Evolutionary conservation across 2,888 invertebrate genomes (phyloP).

Genomic region (Ectemnius lituratus): DNA sequence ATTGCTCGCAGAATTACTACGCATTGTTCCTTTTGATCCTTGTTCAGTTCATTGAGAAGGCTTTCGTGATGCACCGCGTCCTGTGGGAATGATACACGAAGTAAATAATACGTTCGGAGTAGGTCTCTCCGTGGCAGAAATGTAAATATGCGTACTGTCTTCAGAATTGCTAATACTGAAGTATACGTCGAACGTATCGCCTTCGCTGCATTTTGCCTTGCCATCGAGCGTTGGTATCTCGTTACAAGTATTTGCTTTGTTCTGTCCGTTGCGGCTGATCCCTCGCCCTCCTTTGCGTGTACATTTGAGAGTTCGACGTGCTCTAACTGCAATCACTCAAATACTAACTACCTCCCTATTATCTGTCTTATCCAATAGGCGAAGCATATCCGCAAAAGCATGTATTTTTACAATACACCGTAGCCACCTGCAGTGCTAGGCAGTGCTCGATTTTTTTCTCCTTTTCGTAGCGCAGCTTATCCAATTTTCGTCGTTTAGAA

Average conservation of each 20-base stretch:
- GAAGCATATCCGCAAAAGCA: too few species aligned
- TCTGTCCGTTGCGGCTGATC: constrained; percentile 12
- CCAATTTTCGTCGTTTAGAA: constrained; percentile 82
- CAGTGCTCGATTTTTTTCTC: constrained; percentile 81
- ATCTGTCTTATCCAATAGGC: too few species aligned
- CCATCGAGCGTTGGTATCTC: constrained; percentile 81
- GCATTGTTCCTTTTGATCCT: constrained; percentile 82
- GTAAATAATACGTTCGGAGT: too few species aligned
- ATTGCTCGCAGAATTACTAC: constrained; percentile 83
- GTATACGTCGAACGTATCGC: constrained; percentile 83
- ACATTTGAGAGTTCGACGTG: constrained; percentile 43
- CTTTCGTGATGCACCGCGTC: constrained; percentile 84
- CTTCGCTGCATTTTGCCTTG: constrained; percentile 83
- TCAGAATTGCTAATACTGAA: constrained; percentile 81
- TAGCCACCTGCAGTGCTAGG: constrained; percentile 80
- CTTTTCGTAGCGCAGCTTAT: constrained; percentile 81
- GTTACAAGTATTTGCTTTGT: constrained; percentile 62
- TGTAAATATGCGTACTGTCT: constrained; percentile 32
- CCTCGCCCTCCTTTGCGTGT: constrained; percentile 44
- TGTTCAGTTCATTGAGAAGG: constrained; percentile 80
- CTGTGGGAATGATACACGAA: too few species aligned
- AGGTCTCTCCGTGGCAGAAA: neutral
- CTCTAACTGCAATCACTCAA: constrained; percentile 56
- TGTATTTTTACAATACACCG: too few species aligned
- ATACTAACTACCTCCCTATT: neutral